Percentiles rank a stretch among this genome's conserved stretches.
phyloP scores from a whole-genome alignment of 2,888 invertebrate species.

The Rhagium mordax region DNA sequence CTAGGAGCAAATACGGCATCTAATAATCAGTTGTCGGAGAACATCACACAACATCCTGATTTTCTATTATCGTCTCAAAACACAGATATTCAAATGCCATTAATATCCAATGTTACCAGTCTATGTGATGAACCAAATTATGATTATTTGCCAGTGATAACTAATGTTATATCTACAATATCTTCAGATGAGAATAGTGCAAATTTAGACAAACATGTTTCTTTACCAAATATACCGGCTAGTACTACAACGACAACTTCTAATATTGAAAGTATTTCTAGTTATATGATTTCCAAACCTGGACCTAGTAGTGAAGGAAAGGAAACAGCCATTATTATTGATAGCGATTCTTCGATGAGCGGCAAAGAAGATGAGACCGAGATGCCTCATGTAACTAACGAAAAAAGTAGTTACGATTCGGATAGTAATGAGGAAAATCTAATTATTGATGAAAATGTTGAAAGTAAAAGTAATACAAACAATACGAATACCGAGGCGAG shows the following conservation, averaged over 20 bases:
- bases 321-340: conserved; percentile 12
- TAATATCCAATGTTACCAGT: conserved; percentile 4
- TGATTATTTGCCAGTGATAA: not conserved
- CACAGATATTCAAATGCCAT: not conserved
- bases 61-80: not conserved
- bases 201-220: not conserved
- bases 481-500: not conserved
- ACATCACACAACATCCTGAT: not conserved
- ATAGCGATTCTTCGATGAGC: conserved; percentile 17
- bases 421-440: conserved; percentile 36
- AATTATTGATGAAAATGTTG: conserved; percentile 40
- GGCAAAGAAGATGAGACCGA: not conserved
- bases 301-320: not conserved
- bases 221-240: not conserved
- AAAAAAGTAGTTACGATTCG: not conserved
- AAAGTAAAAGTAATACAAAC: not conserved
- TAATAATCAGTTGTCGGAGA: not conserved
- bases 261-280: not conserved
- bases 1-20: not conserved
- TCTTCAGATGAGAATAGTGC: not conserved
- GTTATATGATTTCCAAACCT: not conserved
- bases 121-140: not conserved
- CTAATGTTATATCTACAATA: not conserved
- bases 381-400: not conserved
- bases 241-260: not conserved